Percentiles rank a stretch among this genome's conserved stretches.
Conservation (phyloP, 2,888 invertebrate species). For the Lochmaea capreae region DNA sequence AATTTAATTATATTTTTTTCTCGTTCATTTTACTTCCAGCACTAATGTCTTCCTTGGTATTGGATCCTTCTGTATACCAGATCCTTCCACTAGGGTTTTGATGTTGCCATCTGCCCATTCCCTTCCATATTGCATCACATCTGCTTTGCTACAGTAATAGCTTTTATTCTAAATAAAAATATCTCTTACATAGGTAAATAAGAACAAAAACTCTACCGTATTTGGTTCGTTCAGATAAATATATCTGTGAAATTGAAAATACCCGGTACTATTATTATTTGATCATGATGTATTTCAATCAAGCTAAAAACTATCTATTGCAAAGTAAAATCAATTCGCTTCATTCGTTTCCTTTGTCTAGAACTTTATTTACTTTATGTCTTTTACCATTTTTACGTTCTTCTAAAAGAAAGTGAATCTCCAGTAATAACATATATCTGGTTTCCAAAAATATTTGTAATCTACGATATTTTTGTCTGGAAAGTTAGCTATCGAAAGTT, state of each 20-base stretch:
- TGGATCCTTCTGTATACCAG: too few species aligned
- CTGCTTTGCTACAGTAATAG: too few species aligned
- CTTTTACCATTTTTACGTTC: not conserved
- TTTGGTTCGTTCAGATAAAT: too few species aligned
- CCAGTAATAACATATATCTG: conserved; percentile 35
- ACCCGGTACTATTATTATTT: not conserved
- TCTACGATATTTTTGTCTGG: conserved; percentile 32
- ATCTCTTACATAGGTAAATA: too few species aligned
- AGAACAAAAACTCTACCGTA: too few species aligned
- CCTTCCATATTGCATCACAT: too few species aligned
- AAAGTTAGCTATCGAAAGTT: conserved; percentile 21
- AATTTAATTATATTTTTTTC: too few species aligned
- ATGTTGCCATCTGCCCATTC: too few species aligned
- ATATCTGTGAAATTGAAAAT: not conserved
- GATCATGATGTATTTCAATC: not conserved
- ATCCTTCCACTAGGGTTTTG: too few species aligned
- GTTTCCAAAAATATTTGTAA: conserved; percentile 39
- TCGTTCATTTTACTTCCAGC: too few species aligned
- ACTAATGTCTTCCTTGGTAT: too few species aligned
- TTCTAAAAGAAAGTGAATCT: conserved; percentile 30
- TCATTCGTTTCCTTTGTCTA: conserved; percentile 4
- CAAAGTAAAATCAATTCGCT: not conserved
- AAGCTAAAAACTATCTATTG: not conserved
- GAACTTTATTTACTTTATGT: conserved; percentile 10
- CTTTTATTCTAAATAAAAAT: too few species aligned